Percentiles rank a stretch among this genome's conserved stretches.
Conservation (phyloP, 2,888 invertebrate genomes). For the Prionchulus punctatus region DNA sequence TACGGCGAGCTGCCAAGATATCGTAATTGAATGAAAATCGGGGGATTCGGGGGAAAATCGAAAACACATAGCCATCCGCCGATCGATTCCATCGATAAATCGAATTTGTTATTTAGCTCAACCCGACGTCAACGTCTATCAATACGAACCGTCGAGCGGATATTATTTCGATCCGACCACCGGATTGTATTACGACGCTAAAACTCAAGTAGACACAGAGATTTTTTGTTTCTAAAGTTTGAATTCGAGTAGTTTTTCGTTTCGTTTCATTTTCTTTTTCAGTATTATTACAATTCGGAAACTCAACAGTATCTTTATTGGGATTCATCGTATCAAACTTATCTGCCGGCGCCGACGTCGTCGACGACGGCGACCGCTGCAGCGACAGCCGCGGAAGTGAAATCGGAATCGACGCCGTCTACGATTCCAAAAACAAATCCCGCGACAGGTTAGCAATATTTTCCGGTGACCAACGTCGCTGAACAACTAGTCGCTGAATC, state of each 20-base stretch:
- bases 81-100: not conserved
- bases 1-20: constrained; percentile 13
- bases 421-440: too few relatives aligned
- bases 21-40: constrained; percentile 17
- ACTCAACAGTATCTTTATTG: constrained; percentile 84
- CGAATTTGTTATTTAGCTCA: constrained; percentile 24
- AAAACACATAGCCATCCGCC: constrained; percentile 12
- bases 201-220: constrained; percentile 45
- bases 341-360: constrained; percentile 33
- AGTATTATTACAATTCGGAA: constrained; percentile 82
- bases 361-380: constrained; percentile 11
- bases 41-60: too few relatives aligned
- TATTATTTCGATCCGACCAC: constrained; percentile 87
- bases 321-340: constrained; percentile 48
- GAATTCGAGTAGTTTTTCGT: constrained; percentile 3
- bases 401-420: constrained; percentile 25
- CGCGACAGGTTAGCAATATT: too few relatives aligned
- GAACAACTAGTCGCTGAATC: too few relatives aligned
- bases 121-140: constrained; percentile 77
- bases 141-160: constrained; percentile 82
- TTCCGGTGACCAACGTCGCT: not conserved
- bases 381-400: constrained; percentile 18
- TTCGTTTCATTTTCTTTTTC: constrained; percentile 9
- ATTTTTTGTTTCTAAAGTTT: not conserved
- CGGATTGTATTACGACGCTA: constrained; percentile 86